These are phyloP conservation scores for Chauna torquata DNA, from an alignment of 2,113 vertebrate species.

Conservation along the genomic window DNA sequence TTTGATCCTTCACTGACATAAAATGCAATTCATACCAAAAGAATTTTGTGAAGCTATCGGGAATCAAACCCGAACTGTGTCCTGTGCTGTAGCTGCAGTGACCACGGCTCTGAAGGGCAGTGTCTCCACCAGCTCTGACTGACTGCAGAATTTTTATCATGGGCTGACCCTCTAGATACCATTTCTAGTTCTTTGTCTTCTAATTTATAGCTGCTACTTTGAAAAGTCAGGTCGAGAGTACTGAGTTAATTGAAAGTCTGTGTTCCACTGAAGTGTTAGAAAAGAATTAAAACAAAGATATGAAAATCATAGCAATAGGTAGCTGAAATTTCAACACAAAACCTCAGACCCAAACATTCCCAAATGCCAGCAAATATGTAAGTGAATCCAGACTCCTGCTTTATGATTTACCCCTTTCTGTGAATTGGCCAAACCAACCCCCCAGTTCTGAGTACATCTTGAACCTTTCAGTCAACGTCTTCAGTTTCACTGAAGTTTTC, in stretches of 20 bases:
- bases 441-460: neutral
- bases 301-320: neutral
- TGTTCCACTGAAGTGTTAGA: neutral
- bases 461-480: neutral
- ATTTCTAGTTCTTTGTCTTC: neutral
- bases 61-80: neutral
- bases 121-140: neutral
- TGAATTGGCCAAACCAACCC: neutral
- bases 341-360: conserved; percentile 36
- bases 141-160: neutral
- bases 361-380: neutral
- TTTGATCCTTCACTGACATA: neutral
- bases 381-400: neutral
- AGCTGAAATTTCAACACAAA: conserved; percentile 20
- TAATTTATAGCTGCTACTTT: neutral
- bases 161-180: neutral
- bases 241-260: neutral
- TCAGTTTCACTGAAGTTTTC: neutral
- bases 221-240: neutral
- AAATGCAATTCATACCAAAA: neutral
- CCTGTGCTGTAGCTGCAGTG: neutral
- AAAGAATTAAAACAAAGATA: conserved; percentile 44
- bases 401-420: neutral
- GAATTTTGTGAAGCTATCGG: neutral
- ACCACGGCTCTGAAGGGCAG: neutral